These are phyloP conservation scores for Acrobasis repandana DNA, from an alignment of 2,888 invertebrate species.

Conservation along the genomic window DNA sequence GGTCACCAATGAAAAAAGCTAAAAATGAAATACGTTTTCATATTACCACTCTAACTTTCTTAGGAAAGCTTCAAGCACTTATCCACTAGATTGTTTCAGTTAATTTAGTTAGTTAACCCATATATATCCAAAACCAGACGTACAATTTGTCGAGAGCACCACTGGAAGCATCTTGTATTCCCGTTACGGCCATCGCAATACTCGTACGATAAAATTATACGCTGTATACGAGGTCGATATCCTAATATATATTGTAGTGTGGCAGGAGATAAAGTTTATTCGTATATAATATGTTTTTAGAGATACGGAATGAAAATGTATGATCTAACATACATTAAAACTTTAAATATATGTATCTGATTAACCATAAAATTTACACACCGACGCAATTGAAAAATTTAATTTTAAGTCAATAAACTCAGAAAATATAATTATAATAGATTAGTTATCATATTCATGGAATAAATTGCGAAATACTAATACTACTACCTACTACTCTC, in stretches of 20 bases:
- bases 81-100: background rate
- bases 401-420: too few relatives aligned
- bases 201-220: constrained; percentile 17
- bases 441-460: too few relatives aligned
- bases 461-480: too few relatives aligned
- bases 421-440: too few relatives aligned
- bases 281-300: background rate
- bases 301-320: background rate
- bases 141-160: background rate
- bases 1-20: too few relatives aligned
- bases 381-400: too few relatives aligned
- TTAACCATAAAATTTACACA: too few relatives aligned
- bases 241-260: background rate
- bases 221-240: constrained; percentile 3
- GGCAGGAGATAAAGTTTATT: background rate
- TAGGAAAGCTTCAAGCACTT: background rate
- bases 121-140: background rate
- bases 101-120: background rate
- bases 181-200: constrained; percentile 8
- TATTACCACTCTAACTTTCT: too few relatives aligned
- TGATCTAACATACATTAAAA: too few relatives aligned
- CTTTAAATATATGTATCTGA: too few relatives aligned
- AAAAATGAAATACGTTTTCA: too few relatives aligned
- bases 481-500: too few relatives aligned
- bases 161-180: constrained; percentile 9